Evolutionary conservation across 2,888 invertebrate species (phyloP), one percentile per base, ranked within the genome.

Genomic region (Stenchaetothrips biformis): DNA sequence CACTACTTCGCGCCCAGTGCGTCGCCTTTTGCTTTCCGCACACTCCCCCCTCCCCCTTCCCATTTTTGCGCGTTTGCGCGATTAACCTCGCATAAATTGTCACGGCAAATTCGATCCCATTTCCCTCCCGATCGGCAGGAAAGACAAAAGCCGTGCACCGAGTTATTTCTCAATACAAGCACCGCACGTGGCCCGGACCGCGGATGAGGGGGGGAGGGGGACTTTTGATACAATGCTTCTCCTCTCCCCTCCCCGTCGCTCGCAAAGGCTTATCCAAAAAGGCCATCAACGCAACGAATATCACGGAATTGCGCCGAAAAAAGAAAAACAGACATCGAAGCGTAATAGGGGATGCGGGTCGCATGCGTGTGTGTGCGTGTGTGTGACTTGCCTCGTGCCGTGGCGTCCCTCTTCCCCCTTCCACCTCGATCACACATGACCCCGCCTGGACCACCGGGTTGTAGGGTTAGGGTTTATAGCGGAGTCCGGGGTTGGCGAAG

Each of bases 111-210:
- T 74, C 67, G 21, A 74, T 74, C 67, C 67, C 21, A 74, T 25
- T 74, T 74, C 67, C 25, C 67, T n/a, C 11, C 25, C 21, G 25
- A 11, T 9, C 67, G 67, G 25, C 25, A 25, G 21, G 67, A 74
- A 7, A 74, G 67, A 74, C 67, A 74, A 74, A 25, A 25, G 21
- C 25, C 7, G 7, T 6, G 21, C 53, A 59, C 59, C 18, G 59
- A 59, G 67, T 74, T 74, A 74, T 25, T 74, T 74, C 67, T 25
- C 67, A 74, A 74, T 74, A 74, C 67, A 59, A 4, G 59, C 59
- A 59, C 16, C 59, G 25, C 67, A 21, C 25, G 67, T 21, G 67
- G 67, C 67, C 0, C 1, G 37, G 37, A 37, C 37, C 37, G 37
- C 37, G 37, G 59, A 59, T n/a, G 59, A 59, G 59, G 18, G 13